Evolutionary conservation across 2,888 invertebrate species (phyloP).

Genomic region (Desoria tigrina): DNA sequence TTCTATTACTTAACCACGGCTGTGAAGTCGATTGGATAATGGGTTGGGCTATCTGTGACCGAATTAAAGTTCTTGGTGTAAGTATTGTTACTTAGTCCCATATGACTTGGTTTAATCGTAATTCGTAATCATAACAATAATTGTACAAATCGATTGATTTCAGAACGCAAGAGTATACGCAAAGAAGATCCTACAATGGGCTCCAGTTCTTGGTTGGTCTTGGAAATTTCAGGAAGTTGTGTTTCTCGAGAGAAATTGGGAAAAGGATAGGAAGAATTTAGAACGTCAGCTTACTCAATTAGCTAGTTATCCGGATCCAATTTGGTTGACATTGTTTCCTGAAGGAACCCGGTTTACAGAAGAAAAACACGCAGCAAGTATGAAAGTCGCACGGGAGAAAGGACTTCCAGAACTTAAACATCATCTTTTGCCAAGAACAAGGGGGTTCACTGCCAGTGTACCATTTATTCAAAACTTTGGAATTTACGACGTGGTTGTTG

Average conservation of each 20-base stretch:
- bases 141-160: constrained; percentile 54
- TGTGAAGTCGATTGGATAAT: constrained; percentile 96
- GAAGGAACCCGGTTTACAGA: constrained; percentile 91
- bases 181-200: constrained; percentile 84
- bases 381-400: constrained; percentile 82
- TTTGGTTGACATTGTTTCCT: constrained; percentile 84
- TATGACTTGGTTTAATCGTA: no score
- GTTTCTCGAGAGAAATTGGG: constrained; percentile 87
- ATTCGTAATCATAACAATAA: not conserved
- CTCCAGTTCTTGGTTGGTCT: constrained; percentile 88
- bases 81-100: no score
- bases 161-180: constrained; percentile 93
- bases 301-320: constrained; percentile 84
- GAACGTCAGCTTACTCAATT: constrained; percentile 76
- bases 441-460: constrained; percentile 86
- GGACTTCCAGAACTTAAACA: constrained; percentile 82
- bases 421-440: constrained; percentile 90
- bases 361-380: constrained; percentile 81
- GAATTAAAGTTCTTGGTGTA: constrained; percentile 78
- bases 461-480: constrained; percentile 71
- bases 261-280: constrained; percentile 84
- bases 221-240: constrained; percentile 96
- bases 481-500: constrained; percentile 73
- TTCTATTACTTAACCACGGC: constrained; percentile 89
- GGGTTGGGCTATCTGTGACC: constrained; percentile 87